Evolutionary conservation across 2,888 invertebrate genomes (phyloP).

Genomic region (Phania funesta): DNA sequence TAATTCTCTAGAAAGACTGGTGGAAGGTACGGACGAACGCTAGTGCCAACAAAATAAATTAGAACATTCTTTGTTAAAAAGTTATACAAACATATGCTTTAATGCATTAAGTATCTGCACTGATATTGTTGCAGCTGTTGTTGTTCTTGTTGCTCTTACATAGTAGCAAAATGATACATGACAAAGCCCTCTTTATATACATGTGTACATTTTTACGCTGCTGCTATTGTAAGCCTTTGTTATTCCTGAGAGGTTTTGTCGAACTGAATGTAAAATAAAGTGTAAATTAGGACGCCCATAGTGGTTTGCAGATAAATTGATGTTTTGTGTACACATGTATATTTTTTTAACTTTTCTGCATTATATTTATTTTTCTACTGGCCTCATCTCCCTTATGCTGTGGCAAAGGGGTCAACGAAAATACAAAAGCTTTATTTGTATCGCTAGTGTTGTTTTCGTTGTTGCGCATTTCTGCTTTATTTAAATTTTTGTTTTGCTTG

Average conservation of each 20-base stretch:
- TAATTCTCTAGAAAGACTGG: conserved; percentile 9
- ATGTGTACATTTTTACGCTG: background rate
- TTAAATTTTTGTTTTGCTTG: background rate
- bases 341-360: conserved; percentile 14
- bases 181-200: background rate
- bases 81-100: background rate
- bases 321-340: background rate
- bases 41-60: conserved; percentile 48
- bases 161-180: conserved; percentile 33
- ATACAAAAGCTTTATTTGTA: conserved; percentile 12
- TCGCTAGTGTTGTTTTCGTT: background rate
- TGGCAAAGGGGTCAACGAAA: conserved; percentile 55
- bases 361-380: conserved; percentile 3
- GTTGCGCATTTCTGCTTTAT: background rate
- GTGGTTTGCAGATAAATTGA: conserved; percentile 64
- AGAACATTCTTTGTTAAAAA: conserved; percentile 17
- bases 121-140: conserved; percentile 2
- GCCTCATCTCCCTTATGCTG: conserved; percentile 20
- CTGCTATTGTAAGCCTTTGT: conserved; percentile 52
- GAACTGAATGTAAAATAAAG: conserved; percentile 70
- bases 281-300: conserved; percentile 75
- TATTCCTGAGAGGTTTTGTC: conserved; percentile 55
- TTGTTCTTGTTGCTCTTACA: conserved; percentile 17
- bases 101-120: conserved; percentile 24
- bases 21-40: conserved; percentile 45